These are phyloP conservation scores for Coptodon rendalli DNA, from an alignment of 2,113 vertebrate genomes.

Conservation along the genomic window DNA sequence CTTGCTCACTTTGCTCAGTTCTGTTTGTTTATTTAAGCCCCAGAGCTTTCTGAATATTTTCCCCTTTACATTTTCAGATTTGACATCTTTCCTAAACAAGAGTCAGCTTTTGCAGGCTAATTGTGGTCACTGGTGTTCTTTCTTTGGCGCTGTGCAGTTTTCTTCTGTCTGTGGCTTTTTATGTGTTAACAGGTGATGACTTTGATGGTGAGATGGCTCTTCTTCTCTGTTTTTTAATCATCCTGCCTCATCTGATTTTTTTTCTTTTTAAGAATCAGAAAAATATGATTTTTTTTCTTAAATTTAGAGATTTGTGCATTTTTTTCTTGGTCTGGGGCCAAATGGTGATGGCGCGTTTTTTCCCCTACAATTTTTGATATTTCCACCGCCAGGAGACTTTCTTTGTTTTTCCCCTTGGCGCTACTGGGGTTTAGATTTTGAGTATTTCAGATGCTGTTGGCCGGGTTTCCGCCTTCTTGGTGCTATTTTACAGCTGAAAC, in stretches of 20 bases:
- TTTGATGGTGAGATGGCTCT: neutral
- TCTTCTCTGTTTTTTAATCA: neutral
- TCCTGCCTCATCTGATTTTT: neutral
- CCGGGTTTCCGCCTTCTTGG: neutral
- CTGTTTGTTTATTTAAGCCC: neutral
- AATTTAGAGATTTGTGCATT: neutral
- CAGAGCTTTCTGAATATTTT: neutral
- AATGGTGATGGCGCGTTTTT: neutral
- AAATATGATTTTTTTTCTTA: accelerated
- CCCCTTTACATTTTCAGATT: neutral
- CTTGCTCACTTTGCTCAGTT: neutral
- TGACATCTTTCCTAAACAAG: neutral
- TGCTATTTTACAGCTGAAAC: neutral
- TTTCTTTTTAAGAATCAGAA: no score
- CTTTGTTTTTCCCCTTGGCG: neutral
- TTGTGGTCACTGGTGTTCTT: neutral
- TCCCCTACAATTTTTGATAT: neutral
- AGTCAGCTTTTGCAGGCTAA: neutral
- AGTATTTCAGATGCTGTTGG: neutral
- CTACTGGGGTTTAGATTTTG: neutral
- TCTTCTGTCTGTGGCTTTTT: neutral
- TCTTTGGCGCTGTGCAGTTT: neutral
- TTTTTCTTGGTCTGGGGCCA: neutral
- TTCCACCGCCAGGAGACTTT: neutral
- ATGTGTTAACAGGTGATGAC: neutral